phyloP scores from a whole-genome alignment of 1,140 invertebrate species.

The Eulimnadia texana region DNA sequence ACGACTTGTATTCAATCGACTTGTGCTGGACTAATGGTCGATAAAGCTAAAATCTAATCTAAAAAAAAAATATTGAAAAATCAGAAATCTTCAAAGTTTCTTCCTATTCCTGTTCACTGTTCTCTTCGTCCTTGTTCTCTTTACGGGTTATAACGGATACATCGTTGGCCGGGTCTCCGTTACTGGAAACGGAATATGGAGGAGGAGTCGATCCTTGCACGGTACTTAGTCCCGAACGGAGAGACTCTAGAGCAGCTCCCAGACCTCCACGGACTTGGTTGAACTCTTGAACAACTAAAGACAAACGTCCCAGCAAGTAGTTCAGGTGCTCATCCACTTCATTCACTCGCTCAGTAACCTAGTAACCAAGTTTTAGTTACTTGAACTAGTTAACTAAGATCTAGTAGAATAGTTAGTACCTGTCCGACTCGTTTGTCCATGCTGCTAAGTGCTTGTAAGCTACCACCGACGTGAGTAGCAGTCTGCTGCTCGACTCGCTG shows the following conservation, averaged over 20 bases:
- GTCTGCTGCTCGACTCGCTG: conserved; percentile 62
- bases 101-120: not conserved
- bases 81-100: too few species aligned
- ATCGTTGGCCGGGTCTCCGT: not conserved
- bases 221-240: conserved; percentile 8
- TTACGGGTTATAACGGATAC: conserved; percentile 1
- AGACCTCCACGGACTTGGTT: conserved; percentile 42
- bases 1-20: not conserved
- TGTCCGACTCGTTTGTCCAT: conserved; percentile 53
- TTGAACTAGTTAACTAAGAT: too few species aligned
- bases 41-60: too few species aligned
- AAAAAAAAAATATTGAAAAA: too few species aligned
- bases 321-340: conserved; percentile 75
- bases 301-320: conserved; percentile 60
- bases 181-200: not conserved
- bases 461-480: conserved; percentile 63
- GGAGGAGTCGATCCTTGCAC: conserved; percentile 1
- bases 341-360: conserved; percentile 57
- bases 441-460: conserved; percentile 57
- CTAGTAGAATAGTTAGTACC: not conserved
- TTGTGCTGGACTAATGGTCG: not conserved
- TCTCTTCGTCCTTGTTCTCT: not conserved
- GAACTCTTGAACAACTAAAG: conserved; percentile 71
- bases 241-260: conserved; percentile 19
- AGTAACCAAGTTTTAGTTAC: conserved; percentile 1